Base-by-base conservation (phyloP, 2,113 vertebrate species). In the Erpornis zantholeuca region DNA sequence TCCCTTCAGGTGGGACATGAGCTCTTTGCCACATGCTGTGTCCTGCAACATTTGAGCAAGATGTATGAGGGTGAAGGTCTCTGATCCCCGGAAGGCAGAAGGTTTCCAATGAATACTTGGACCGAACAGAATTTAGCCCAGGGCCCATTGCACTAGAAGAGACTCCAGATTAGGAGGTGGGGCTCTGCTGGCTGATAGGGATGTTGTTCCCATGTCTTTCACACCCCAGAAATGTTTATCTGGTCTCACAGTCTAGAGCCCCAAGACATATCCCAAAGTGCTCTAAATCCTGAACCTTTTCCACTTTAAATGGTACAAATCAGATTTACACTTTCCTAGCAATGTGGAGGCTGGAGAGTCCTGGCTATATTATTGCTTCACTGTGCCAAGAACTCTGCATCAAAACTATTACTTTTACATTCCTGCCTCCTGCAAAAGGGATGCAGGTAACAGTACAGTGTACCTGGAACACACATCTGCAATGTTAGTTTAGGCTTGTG, bases 401-500 rank as follows among this genome's bases (percentile, higher is more conserved):
- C 45, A 52, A 79, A 24, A 59, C 44, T 38, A 23, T 63, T 47
- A 15, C 29, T 71, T 84, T 83, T 72, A 40, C 68, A 70, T 70
- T 59, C 42, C 45, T 27, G 33, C 29, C 68, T 82, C 78, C 56
- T 60, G 73, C 47, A 56, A 47, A 54, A 47, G 35, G 21, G 28
- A 68, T 42, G 38, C 1, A 5, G 21, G 29, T 33, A 85, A 52
- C 42, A 65, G 21, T 9, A 25, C 0, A 1, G 23, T 10, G 14
- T 86, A 49, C 44, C 66, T 90, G 65, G 86, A 68, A 94, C 88
- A 68, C 1, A 3, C 73, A 78, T 57, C 36, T 92, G 52, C 77
- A 84, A 2, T 38, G 35, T 90, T 82, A 61, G 63, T 63, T 91
- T 73, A 66, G 68, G 78, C 54, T 94, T 72, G 59, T 72, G 66